Evolutionary conservation across 1,140 invertebrate genomes (phyloP).

Genomic region (Cydia amplana): DNA sequence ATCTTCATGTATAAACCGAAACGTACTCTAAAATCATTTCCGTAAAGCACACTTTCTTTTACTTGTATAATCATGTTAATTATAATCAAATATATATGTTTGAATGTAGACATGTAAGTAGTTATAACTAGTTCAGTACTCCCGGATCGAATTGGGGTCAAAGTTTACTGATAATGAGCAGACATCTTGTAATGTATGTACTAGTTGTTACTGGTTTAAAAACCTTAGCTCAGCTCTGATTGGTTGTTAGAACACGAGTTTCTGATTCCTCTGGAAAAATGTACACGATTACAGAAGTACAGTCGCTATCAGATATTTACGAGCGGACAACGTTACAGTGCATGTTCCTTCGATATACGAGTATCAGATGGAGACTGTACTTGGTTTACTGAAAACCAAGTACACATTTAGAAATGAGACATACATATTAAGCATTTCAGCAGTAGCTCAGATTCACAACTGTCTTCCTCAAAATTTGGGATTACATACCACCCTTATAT

Average conservation of each 20-base stretch:
- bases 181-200: conserved; percentile 26
- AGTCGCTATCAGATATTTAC: neutral
- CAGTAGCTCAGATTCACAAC: too few species aligned
- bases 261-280: neutral
- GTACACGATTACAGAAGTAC: neutral
- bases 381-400: too few species aligned
- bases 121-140: conserved; percentile 30
- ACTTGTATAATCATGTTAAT: neutral
- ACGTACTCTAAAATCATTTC: neutral
- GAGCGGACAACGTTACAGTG: too few species aligned
- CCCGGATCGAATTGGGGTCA: conserved; percentile 8
- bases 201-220: conserved; percentile 18
- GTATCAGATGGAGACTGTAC: too few species aligned
- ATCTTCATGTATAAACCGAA: neutral
- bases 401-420: too few species aligned
- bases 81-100: conserved; percentile 14
- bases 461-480: too few species aligned
- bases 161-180: conserved; percentile 22
- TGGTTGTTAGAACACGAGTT: neutral
- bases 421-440: too few species aligned
- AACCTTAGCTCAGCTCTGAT: neutral
- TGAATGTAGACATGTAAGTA: conserved; percentile 3
- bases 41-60: neutral
- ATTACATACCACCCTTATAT: too few species aligned
- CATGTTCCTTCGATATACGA: too few species aligned